Evolutionary conservation across 1,140 invertebrate genomes (phyloP), one percentile per base, ranked within the genome.

Genomic region (Pentalonia nigronervosa): DNA sequence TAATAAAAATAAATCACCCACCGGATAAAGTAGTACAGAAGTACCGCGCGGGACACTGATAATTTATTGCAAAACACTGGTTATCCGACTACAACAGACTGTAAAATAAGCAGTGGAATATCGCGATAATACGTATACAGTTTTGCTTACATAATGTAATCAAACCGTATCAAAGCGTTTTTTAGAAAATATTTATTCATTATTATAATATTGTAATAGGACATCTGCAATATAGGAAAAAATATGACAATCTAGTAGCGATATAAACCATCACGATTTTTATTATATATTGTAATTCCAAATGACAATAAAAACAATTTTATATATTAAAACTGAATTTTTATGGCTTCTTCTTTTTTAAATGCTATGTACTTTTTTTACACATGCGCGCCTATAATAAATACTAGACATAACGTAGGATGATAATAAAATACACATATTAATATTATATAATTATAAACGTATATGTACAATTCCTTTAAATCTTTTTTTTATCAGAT

Each of bases 1-100:
- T 34, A 50, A 47, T 88, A 88, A 88, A 88, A 88, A 88, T 88
- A 48, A 48, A 88, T 88, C 47, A 48, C 86, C 48, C 20, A 48
- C 23, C 30, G 47, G 86, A 88, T 88, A 30, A 88, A n/a, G 60
- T 76, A 76, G 60, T 36, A 23, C 36, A 20, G 30, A 48, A 87
- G 14, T 47, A 48, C 47, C 47, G 14, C 17, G 47, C 9, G 30
- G 30, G 8, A 88, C 47, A 88, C 47, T n/a, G 86, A 50, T 88
- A 48, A 88, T 88, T 88, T 50, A 88, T 88, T 48, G 30, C 30
- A 88, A 50, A 30, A 20, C 17, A 50, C 11, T 4, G 25, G 36
- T 88, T 88, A 88, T 88, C 47, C 47, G 14, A 50, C 41, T 11
- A 45, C 47, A 88, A 50, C 47, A 34, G 45, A 48, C 34, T n/a